These are phyloP conservation scores for Penaeus vannamei DNA, from an alignment of 1,140 invertebrate genomes.

Conservation along the genomic window DNA sequence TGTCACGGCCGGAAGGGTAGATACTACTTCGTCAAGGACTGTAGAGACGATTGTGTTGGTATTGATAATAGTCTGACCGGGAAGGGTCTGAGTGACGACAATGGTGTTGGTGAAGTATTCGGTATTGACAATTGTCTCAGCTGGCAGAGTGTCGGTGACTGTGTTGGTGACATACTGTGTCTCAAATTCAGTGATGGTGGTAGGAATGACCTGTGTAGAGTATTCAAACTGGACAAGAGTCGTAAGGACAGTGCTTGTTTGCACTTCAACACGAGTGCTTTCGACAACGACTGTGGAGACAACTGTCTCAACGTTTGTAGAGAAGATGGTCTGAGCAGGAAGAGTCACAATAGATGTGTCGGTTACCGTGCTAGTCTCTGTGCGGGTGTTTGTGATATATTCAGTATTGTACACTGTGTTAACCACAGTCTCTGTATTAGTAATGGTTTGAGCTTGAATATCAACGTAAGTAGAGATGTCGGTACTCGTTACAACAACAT, in stretches of 20 bases:
- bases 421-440: conserved; percentile 50
- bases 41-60: conserved; percentile 57
- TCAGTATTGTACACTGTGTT: conserved; percentile 56
- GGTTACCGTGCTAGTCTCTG: conserved; percentile 45
- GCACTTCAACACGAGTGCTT: conserved; percentile 31
- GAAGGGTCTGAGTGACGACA: conserved; percentile 54
- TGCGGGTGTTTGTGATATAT: conserved; percentile 53
- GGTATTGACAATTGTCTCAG: conserved; percentile 47
- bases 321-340: conserved; percentile 48
- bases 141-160: conserved; percentile 44
- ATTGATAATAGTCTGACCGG: conserved; percentile 47
- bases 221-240: conserved; percentile 42
- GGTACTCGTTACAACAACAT: conserved; percentile 54
- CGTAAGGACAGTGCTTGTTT: conserved; percentile 38
- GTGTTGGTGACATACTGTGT: conserved; percentile 58
- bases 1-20: conserved; percentile 39
- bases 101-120: conserved; percentile 38
- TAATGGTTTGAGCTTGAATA: conserved; percentile 45
- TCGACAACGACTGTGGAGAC: conserved; percentile 40
- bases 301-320: conserved; percentile 40
- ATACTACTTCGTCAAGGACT: conserved; percentile 44
- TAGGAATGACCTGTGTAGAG: conserved; percentile 47
- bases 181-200: conserved; percentile 36
- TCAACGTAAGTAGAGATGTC: conserved; percentile 30
- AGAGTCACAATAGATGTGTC: conserved; percentile 38